Evolutionary conservation across 2,888 invertebrate species (phyloP).

Genomic region (Megalurothrips usitatus): DNA sequence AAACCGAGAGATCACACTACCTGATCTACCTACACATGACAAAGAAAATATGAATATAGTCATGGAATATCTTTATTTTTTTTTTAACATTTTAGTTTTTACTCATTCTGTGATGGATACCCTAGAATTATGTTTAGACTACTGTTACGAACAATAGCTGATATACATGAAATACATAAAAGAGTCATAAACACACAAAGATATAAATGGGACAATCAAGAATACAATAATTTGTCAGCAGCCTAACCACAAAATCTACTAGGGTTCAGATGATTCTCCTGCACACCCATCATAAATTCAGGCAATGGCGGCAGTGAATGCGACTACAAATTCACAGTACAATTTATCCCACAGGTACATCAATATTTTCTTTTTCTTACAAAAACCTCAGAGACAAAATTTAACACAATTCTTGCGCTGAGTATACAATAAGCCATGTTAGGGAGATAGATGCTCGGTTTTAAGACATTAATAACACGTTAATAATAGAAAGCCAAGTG

Average conservation of each 20-base stretch:
- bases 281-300: not conserved
- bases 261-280: constrained; percentile 1
- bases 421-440: constrained; percentile 21
- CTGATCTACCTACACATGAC: constrained; percentile 3
- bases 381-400: constrained; percentile 12
- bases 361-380: constrained; percentile 27
- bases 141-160: not conserved
- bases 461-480: not conserved
- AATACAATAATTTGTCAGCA: not conserved
- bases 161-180: constrained; percentile 10
- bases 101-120: not conserved
- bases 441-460: constrained; percentile 24
- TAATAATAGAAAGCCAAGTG: constrained; percentile 26
- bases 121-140: constrained; percentile 17
- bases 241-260: not conserved
- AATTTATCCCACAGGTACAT: constrained; percentile 12
- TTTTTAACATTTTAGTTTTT: not conserved
- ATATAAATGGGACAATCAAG: constrained; percentile 8
- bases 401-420: not conserved
- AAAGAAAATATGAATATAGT: constrained; percentile 23
- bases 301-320: not conserved
- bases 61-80: constrained; percentile 11
- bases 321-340: not conserved
- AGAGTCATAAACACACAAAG: not conserved
- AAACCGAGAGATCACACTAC: constrained; percentile 24